A percentile compares a stretch with the other conserved stretches of the same genome.
Conservation (phyloP, 2,888 invertebrate genomes). For the Biston betularia region DNA sequence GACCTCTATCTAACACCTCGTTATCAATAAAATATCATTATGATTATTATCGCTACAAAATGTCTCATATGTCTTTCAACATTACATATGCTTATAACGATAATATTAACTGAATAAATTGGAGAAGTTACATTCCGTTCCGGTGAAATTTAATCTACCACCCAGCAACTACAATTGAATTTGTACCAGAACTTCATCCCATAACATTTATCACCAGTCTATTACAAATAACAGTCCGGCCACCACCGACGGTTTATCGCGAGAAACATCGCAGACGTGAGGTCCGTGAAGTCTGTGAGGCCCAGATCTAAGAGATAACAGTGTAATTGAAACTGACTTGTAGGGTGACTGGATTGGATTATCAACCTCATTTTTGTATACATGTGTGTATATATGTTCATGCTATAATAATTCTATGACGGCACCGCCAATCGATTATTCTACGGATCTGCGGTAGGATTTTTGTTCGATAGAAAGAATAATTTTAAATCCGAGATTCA, state of each 20-base stretch:
- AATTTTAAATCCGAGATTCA: too few relatives aligned
- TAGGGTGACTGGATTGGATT: slow-evolving; percentile 39
- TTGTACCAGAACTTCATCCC: slow-evolving; percentile 33
- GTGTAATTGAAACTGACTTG: slow-evolving; percentile 45
- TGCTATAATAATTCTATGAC: not conserved
- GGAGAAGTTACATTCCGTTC: slow-evolving; percentile 8
- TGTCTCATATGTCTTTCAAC: too few relatives aligned
- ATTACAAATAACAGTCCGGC: slow-evolving; percentile 23
- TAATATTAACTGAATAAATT: slow-evolving; percentile 4
- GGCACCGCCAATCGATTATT: too few relatives aligned
- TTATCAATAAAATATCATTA: too few relatives aligned
- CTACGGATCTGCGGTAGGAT: too few relatives aligned
- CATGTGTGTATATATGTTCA: not conserved
- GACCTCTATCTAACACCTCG: too few relatives aligned
- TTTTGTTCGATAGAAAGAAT: too few relatives aligned
- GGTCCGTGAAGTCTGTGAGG: slow-evolving; percentile 6
- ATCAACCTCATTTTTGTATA: slow-evolving; percentile 25
- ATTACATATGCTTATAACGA: too few relatives aligned
- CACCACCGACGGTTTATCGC: slow-evolving; percentile 50
- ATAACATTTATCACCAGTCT: slow-evolving; percentile 37
- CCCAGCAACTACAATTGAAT: slow-evolving; percentile 22
- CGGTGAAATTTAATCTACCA: slow-evolving; percentile 28
- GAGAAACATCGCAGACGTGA: slow-evolving; percentile 62
- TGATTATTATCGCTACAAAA: too few relatives aligned
- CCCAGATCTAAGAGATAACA: slow-evolving; percentile 35